phyloP scores from a whole-genome alignment of 2,888 invertebrate species.

The Synergus umbraculus region DNA sequence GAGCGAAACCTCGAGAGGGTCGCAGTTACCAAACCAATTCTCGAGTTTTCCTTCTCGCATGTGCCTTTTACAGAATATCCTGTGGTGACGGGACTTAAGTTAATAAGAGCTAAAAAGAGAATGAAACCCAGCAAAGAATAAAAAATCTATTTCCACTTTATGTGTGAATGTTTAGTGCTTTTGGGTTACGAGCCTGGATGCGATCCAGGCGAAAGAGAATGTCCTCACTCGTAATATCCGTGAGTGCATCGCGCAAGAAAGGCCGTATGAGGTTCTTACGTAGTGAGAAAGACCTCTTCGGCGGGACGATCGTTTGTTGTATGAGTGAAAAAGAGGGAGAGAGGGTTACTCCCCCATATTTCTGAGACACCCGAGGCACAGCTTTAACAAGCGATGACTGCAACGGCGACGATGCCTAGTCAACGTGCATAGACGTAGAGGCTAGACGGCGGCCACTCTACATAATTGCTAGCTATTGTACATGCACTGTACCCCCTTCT shows the following conservation, averaged over 20 bases:
- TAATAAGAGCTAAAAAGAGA: not conserved
- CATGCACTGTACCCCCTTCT: conserved; percentile 41
- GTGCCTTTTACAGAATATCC: not conserved
- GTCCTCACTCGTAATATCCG: conserved; percentile 61
- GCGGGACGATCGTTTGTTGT: conserved; percentile 26
- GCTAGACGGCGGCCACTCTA: conserved; percentile 67
- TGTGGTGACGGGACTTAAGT: not conserved
- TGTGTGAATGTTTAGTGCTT: conserved; percentile 33
- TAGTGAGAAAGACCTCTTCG: conserved; percentile 32
- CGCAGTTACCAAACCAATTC: not conserved
- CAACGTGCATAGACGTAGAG: conserved; percentile 43
- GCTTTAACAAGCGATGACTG: conserved; percentile 65
- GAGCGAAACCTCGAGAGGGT: not conserved
- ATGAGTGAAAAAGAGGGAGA: not conserved
- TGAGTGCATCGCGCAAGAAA: conserved; percentile 64
- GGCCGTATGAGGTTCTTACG: conserved; percentile 52
- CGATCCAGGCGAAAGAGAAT: conserved; percentile 29
- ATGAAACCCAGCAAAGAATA: not conserved
- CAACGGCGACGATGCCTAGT: conserved; percentile 49
- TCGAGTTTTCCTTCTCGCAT: not conserved
- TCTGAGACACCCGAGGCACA: conserved; percentile 57
- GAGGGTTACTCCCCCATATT: conserved; percentile 43
- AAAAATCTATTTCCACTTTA: conserved; percentile 36
- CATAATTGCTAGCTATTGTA: conserved; percentile 67
- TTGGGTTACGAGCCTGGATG: conserved; percentile 30